A percentile compares a stretch with the other conserved stretches of the same genome.
phyloP scores from a whole-genome alignment of 2,888 invertebrate genomes.

The Bedellia somnulentella region DNA sequence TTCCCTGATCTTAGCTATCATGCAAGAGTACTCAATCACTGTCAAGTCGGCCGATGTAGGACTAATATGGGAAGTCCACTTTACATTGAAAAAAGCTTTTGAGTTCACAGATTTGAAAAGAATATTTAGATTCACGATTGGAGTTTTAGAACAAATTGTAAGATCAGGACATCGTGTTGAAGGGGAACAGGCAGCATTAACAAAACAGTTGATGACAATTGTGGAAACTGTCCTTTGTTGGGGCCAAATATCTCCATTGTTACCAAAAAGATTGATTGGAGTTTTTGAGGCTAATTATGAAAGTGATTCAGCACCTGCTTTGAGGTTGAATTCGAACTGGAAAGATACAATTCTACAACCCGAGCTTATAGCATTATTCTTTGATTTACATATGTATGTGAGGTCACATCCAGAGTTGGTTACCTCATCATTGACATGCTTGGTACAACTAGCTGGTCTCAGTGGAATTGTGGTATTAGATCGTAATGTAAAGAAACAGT shows the following conservation, averaged over 20 bases:
- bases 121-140: slow-evolving; percentile 66
- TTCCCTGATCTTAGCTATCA: slow-evolving; percentile 76
- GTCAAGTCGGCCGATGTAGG: slow-evolving; percentile 85
- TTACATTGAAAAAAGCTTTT: slow-evolving; percentile 81
- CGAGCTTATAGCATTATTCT: slow-evolving; percentile 74
- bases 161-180: slow-evolving; percentile 46
- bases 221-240: slow-evolving; percentile 79
- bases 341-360: slow-evolving; percentile 75
- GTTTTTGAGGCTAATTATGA: slow-evolving; percentile 72
- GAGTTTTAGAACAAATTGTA: slow-evolving; percentile 42
- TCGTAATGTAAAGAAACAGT: slow-evolving; percentile 37
- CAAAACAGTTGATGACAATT: slow-evolving; percentile 73
- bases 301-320: slow-evolving; percentile 64
- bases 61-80: slow-evolving; percentile 85
- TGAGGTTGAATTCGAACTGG: slow-evolving; percentile 72
- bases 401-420: slow-evolving; percentile 73
- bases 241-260: slow-evolving; percentile 72
- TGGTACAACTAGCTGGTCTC: slow-evolving; percentile 71
- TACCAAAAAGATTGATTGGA: slow-evolving; percentile 70
- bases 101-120: slow-evolving; percentile 77
- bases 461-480: slow-evolving; percentile 39
- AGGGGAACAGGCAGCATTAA: slow-evolving; percentile 57
- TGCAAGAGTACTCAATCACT: slow-evolving; percentile 87
- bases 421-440: slow-evolving; percentile 77
- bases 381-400: slow-evolving; percentile 81